phyloP scores from a whole-genome alignment of 2,113 vertebrate species.

The Ardeotis arabs region DNA sequence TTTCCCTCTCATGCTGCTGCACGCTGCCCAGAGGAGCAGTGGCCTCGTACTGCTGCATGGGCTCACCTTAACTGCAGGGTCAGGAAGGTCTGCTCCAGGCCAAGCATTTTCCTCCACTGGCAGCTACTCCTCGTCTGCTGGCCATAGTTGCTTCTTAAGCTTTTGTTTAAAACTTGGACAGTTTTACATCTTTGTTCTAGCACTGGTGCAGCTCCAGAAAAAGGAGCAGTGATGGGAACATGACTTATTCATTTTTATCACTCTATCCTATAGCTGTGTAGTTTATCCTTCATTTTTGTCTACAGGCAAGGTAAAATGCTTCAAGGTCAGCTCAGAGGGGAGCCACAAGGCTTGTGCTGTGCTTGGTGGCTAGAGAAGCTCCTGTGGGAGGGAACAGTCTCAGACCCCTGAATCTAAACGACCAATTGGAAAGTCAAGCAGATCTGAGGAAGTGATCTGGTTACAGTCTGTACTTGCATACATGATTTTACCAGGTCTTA shows the following conservation, averaged over 20 bases:
- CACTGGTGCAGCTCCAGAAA: slow-evolving; percentile 34
- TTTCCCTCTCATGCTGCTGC: neutral
- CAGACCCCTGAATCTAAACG: neutral
- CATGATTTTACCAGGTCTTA: neutral
- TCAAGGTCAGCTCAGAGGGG: neutral
- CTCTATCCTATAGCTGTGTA: neutral
- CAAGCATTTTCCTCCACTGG: slow-evolving; percentile 5
- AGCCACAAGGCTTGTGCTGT: neutral
- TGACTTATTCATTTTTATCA: slow-evolving; percentile 21
- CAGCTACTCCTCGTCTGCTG: neutral
- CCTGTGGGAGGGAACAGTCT: neutral
- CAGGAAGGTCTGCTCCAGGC: neutral
- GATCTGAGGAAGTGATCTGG: neutral
- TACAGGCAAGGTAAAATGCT: neutral
- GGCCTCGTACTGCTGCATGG: fast-evolving
- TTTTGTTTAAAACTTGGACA: slow-evolving; percentile 61
- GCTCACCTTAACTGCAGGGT: slow-evolving; percentile 12
- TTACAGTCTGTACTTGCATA: neutral
- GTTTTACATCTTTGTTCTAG: slow-evolving; percentile 41
- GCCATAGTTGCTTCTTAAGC: neutral
- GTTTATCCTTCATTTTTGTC: neutral
- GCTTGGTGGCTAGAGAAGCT: neutral
- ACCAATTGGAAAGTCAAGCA: neutral
- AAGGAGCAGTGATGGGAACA: slow-evolving; percentile 1
- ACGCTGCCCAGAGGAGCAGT: neutral